These are phyloP conservation scores for Hirtodrosophila alboralis DNA, from an alignment of 2,888 invertebrate species.

Conservation along the genomic window DNA sequence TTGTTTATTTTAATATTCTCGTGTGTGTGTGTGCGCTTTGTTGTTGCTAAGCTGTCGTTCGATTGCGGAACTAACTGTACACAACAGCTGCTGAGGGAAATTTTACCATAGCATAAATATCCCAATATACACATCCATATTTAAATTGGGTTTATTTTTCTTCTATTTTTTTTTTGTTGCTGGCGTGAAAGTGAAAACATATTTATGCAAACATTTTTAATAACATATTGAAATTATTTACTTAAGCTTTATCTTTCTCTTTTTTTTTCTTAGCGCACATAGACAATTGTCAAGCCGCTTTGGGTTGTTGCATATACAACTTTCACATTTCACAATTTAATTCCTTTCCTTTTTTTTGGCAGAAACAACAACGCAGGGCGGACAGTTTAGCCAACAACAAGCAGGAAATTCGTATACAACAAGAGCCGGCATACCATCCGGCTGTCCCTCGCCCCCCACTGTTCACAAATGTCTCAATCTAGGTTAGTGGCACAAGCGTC, in stretches of 20 bases:
- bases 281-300: constrained; percentile 42
- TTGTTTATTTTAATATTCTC: constrained; percentile 28
- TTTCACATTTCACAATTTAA: constrained; percentile 41
- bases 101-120: constrained; percentile 10
- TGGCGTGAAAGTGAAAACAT: constrained; percentile 31
- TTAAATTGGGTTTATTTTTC: background rate
- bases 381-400: constrained; percentile 2
- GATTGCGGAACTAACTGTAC: constrained; percentile 22
- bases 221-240: constrained; percentile 20
- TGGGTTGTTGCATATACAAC: constrained; percentile 32
- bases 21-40: constrained; percentile 7
- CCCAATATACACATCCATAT: constrained; percentile 9
- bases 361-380: constrained; percentile 14
- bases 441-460: background rate
- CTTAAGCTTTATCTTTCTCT: constrained; percentile 41
- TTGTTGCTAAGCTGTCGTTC: constrained; percentile 24
- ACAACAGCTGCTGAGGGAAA: constrained; percentile 36
- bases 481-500: constrained; percentile 51
- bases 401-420: constrained; percentile 30
- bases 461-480: constrained; percentile 21
- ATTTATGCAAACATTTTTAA: constrained; percentile 20
- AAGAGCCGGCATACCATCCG: constrained; percentile 31
- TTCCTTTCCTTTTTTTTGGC: constrained; percentile 59
- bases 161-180: background rate
- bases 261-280: constrained; percentile 26